Evolutionary conservation across 2,113 vertebrate species (phyloP), one percentile per base, ranked within the genome.

Genomic region (Numenius arquata): DNA sequence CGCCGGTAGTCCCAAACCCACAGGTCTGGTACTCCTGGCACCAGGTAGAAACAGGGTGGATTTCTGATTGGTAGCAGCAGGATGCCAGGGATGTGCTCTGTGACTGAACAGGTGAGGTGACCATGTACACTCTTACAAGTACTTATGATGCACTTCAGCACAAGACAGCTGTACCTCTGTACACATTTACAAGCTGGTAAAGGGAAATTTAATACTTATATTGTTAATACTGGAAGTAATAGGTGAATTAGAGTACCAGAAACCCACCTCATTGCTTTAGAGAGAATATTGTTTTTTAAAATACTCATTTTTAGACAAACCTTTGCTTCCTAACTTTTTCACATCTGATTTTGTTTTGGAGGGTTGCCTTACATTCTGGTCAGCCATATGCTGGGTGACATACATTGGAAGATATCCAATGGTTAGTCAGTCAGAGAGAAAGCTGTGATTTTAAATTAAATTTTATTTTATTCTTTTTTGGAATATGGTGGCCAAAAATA

Each of bases 301-400:
- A 68, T 45, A 65, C 2, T 86, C 12, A 11, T 63, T 94, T 95
- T 90, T 48, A 72, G 81, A 65, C 45, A 85, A 82, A 93, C 45
- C 50, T 89, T 95, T 95, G 66, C 66, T 88, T 79, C 91, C 29
- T 66, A 85, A 88, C 84, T 89, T 95, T 94, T 82, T 48, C 70
- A 76, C 70, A 72, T 89, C 70, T 91, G 87, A 94, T 95, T 94
- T 82, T 93, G 53, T 91, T 94, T 89, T 94, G 93, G 91, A 95
- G 66, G n/a, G 22, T 79, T 96, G 94, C 93, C 81, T 93, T 48
- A 38, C 95, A 82, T 97, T 95, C 95, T 97, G 94, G 89, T 96
- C 91, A 95, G 70, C 96, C 96, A 94, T 96, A 96, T 95, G 93
- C 66, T 94, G 65, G 56, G 53, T 96, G 95, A 85, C 95, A 90